Evolutionary conservation across 1,140 invertebrate genomes (phyloP).

Genomic region (Scaptomyza montana): DNA sequence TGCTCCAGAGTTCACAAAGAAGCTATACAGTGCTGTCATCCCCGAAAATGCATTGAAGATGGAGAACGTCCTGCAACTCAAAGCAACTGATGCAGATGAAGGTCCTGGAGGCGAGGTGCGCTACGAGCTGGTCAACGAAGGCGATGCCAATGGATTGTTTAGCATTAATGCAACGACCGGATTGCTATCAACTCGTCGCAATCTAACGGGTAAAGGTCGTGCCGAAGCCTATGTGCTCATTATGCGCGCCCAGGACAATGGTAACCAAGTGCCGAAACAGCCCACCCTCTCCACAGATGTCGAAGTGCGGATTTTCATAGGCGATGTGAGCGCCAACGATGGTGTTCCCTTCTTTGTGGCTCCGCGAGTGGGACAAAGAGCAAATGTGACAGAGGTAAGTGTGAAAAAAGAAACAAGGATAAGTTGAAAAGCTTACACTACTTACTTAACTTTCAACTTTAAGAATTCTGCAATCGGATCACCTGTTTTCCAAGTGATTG

Average conservation of each 20-base stretch:
- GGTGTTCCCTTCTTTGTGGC: conserved; percentile 91
- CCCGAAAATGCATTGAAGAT: conserved; percentile 89
- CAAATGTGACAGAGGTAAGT: conserved; percentile 88
- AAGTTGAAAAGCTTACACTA: neutral
- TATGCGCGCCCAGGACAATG: conserved; percentile 89
- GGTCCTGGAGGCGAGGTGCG: conserved; percentile 87
- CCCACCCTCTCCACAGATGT: conserved; percentile 86
- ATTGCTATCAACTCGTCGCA: conserved; percentile 87
- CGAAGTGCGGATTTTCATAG: conserved; percentile 88
- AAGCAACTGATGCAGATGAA: conserved; percentile 91
- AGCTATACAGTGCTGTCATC: conserved; percentile 84
- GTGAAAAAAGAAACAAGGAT: neutral
- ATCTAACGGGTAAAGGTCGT: conserved; percentile 88
- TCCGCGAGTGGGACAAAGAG: conserved; percentile 88
- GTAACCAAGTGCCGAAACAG: conserved; percentile 85
- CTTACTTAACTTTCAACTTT: neutral
- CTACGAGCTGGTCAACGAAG: conserved; percentile 89
- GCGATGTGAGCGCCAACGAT: conserved; percentile 93
- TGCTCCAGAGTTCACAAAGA: conserved; percentile 84
- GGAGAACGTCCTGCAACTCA: conserved; percentile 88
- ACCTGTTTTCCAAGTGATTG: conserved; percentile 90
- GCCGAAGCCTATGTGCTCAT: conserved; percentile 89
- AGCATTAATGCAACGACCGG: conserved; percentile 88
- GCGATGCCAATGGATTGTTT: conserved; percentile 88
- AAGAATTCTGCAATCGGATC: conserved; percentile 89